Conservation (phyloP, 2,797 vertebrate genomes). For the Cirrhinus mrigala region DNA sequence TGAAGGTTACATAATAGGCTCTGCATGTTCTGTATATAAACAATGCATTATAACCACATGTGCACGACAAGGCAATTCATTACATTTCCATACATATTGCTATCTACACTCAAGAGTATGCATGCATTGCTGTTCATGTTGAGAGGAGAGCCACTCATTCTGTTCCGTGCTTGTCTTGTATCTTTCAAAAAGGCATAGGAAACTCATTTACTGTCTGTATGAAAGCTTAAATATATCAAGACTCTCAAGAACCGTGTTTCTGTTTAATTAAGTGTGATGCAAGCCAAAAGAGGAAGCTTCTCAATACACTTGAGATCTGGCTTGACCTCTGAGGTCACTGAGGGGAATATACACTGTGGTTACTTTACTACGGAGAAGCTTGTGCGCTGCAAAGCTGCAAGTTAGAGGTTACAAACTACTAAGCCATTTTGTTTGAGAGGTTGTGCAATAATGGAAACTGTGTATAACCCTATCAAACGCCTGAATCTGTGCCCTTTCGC, state of each 20-base stretch:
- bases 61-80: neutral
- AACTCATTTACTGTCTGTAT: neutral
- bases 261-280: constrained; percentile 52
- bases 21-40: neutral
- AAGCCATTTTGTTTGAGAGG: neutral
- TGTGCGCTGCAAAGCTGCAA: constrained; percentile 9
- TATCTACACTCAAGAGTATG: neutral
- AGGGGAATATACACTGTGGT: neutral
- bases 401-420: neutral
- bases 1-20: neutral
- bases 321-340: constrained; percentile 10
- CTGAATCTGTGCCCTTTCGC: neutral
- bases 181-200: neutral
- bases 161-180: neutral
- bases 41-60: neutral
- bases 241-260: constrained; percentile 3
- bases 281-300: constrained; percentile 41
- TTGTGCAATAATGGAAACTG: neutral
- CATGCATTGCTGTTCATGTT: neutral
- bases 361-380: neutral
- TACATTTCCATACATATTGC: neutral
- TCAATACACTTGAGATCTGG: constrained; percentile 42
- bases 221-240: constrained; percentile 7
- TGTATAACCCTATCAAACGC: neutral
- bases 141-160: neutral